phyloP scores from a whole-genome alignment of 1,140 invertebrate species.

The Wiebesia pumilae region DNA sequence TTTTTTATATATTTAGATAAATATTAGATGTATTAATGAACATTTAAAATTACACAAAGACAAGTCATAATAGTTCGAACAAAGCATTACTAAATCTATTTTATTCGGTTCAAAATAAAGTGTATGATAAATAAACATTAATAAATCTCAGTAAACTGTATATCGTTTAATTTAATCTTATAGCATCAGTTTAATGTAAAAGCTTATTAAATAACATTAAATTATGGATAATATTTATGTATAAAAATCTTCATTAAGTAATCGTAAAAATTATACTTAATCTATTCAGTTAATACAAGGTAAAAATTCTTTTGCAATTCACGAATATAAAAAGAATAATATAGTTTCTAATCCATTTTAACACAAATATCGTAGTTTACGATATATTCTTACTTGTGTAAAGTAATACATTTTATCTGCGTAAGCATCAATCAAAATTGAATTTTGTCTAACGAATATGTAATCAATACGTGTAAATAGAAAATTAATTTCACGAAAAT shows the following conservation, averaged over 20 bases:
- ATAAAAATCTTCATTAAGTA: background rate
- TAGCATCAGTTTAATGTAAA: background rate
- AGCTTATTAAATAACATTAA: background rate
- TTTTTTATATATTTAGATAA: too few species aligned
- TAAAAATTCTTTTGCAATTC: background rate
- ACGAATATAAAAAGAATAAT: background rate
- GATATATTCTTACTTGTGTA: background rate
- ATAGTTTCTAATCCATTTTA: conserved; percentile 4
- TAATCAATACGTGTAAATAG: background rate
- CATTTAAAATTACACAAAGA: too few species aligned
- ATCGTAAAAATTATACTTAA: background rate
- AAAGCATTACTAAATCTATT: too few species aligned
- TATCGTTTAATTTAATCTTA: background rate
- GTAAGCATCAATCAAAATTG: background rate
- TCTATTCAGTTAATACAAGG: background rate
- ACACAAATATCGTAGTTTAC: background rate
- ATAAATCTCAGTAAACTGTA: too few species aligned
- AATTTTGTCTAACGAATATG: background rate
- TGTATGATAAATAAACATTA: too few species aligned
- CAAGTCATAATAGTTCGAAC: too few species aligned
- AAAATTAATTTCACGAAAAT: background rate
- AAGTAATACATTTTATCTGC: background rate
- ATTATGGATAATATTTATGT: background rate
- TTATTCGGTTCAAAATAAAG: too few species aligned
- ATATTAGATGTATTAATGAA: too few species aligned